Evolutionary conservation across 2,113 vertebrate genomes (phyloP).

Genomic region (Regulus satrapa): DNA sequence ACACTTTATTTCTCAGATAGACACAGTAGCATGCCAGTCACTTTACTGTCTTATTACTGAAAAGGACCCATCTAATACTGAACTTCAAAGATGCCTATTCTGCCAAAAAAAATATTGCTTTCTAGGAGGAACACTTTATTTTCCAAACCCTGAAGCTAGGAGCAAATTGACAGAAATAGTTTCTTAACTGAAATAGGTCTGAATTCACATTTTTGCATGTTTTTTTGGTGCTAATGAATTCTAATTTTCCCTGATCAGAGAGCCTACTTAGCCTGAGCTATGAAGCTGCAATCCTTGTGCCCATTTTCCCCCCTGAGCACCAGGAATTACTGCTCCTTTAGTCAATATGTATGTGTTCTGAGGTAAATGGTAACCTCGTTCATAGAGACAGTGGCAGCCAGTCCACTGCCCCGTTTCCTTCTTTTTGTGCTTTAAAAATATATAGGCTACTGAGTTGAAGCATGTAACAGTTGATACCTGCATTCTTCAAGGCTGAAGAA

Average conservation of each 20-base stretch:
- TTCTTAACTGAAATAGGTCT: background rate
- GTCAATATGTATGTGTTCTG: background rate
- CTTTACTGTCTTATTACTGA: background rate
- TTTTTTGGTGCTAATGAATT: background rate
- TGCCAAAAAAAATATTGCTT: background rate
- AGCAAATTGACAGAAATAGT: background rate
- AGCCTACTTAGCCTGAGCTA: background rate
- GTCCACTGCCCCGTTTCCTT: background rate
- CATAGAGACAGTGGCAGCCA: accelerated
- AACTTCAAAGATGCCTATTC: background rate
- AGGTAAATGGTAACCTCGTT: background rate
- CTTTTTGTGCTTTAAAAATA: background rate
- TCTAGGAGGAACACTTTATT: background rate
- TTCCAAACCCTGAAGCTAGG: background rate
- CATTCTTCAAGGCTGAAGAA: background rate
- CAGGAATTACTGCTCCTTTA: background rate
- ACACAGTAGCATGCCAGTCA: background rate
- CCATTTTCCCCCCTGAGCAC: background rate
- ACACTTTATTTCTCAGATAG: background rate
- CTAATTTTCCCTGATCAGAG: background rate
- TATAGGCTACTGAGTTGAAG: background rate
- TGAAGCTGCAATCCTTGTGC: background rate
- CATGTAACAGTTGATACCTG: background rate
- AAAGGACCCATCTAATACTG: background rate
- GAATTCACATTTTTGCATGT: background rate